A percentile compares a stretch with the other conserved stretches of the same genome.
These are phyloP conservation scores for Mythimna ferrago DNA, from an alignment of 2,888 invertebrate species.

Conservation along the genomic window DNA sequence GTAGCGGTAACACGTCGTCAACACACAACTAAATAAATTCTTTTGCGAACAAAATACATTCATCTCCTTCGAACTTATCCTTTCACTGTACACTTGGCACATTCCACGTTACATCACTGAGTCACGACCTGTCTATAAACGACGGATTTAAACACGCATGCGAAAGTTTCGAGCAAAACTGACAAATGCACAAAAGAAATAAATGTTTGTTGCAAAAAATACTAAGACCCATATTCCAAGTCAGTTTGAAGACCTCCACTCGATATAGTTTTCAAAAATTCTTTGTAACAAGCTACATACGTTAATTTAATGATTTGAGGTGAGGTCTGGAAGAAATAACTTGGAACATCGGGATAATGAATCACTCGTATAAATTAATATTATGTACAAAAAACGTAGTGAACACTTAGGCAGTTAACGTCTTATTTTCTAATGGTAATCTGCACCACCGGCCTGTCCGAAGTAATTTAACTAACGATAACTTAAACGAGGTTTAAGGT, in stretches of 20 bases:
- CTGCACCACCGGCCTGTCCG: slow-evolving; percentile 90
- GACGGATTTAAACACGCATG: slow-evolving; percentile 5
- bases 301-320: neutral
- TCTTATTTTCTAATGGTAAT: slow-evolving; percentile 87
- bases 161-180: slow-evolving; percentile 39
- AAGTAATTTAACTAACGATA: slow-evolving; percentile 61
- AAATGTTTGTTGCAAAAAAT: slow-evolving; percentile 3
- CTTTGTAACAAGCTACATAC: too few species aligned
- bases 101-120: slow-evolving; percentile 20
- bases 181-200: slow-evolving; percentile 4
- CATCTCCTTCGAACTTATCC: slow-evolving; percentile 35
- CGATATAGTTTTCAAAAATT: too few species aligned
- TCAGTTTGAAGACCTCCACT: neutral
- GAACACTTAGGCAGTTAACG: slow-evolving; percentile 85
- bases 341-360: neutral
- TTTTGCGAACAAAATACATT: slow-evolving; percentile 34
- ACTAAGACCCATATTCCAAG: neutral
- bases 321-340: neutral
- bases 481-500: slow-evolving; percentile 41
- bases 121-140: neutral
- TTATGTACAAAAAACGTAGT: slow-evolving; percentile 65
- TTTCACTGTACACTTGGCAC: slow-evolving; percentile 48
- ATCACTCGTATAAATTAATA: slow-evolving; percentile 42
- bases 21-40: slow-evolving; percentile 39
- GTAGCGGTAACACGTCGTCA: slow-evolving; percentile 21